Base-by-base conservation (phyloP, 2,113 vertebrate species). In the Cyanocitta stelleri region DNA sequence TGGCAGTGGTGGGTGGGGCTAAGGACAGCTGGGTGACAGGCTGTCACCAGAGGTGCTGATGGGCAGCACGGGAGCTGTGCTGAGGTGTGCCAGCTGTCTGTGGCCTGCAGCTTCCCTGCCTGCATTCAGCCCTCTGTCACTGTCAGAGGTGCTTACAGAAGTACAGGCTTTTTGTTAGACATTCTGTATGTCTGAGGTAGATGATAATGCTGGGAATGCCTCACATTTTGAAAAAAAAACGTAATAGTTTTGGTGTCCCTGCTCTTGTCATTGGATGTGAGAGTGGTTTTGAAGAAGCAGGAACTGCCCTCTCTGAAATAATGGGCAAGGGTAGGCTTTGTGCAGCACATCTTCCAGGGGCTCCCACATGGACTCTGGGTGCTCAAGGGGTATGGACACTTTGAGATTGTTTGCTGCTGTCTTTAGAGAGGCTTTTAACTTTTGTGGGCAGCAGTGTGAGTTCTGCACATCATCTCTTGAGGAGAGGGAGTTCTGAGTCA, bases 361-460 rank as follows among this genome's bases (percentile, higher is more conserved):
- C 29, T 54, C 22, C n/a, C 9, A 5, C 1, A 0, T 55, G 32
- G 11, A 11, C 39, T 90, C 43, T 1, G 33, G 12, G 69, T 30
- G 29, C 43, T 75, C 33, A 14, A 19, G 32, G 61, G 49, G 2
- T 32, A 8, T 6, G 1, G 46, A 2, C 1, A 0, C 33, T 52
- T 15, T 13, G 43, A n/a, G 9, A 9, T 16, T 71, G 24, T 56
- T 82, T 24, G 29, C 18, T 61, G 32, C 46, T 54, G 33, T 23
- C 23, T 79, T 37, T 23, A 55, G 35, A 76, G 54, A 62, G 29
- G 22, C 41, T 83, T 78, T 71, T 41, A 33, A 27, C 24, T 43
- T 49, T 1, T 23, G 16, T 54, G 43, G 20, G 22, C 27, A 44
- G 14, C 56, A 26, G 0, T 2, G 2, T 37, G 33, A 20, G 4